Conservation (phyloP, 2,888 invertebrate genomes). For the Cryptocheilus praepositus region DNA sequence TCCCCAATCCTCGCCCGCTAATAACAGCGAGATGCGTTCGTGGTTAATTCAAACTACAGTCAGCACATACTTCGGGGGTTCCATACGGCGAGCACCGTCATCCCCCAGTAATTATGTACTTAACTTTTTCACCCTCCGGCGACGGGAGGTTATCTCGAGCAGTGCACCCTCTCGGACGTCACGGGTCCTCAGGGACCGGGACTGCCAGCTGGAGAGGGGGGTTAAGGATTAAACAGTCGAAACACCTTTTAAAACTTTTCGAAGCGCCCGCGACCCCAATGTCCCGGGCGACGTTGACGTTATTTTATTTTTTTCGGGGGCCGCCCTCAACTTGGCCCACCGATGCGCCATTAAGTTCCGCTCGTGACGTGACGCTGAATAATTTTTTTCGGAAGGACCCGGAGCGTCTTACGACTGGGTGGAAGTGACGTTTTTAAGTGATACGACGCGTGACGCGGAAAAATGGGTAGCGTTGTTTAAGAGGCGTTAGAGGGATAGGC, state of each 20-base stretch:
- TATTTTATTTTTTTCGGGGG: background rate
- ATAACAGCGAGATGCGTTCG: constrained; percentile 8
- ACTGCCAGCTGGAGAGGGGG: constrained; percentile 24
- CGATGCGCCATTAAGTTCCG: constrained; percentile 1
- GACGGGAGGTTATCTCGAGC: constrained; percentile 60
- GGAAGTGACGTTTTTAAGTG: too few species aligned
- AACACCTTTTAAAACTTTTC: constrained; percentile 62
- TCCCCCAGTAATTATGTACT: constrained; percentile 69
- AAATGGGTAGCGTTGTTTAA: too few species aligned
- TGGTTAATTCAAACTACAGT: constrained; percentile 55
- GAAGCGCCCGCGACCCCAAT: constrained; percentile 7
- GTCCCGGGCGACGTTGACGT: background rate
- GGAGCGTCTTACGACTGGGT: too few species aligned
- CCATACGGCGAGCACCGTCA: constrained; percentile 59
- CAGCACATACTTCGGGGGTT: constrained; percentile 54
- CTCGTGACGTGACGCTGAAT: constrained; percentile 6
- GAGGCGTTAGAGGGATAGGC: too few species aligned
- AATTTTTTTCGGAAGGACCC: background rate
- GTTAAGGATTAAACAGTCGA: constrained; percentile 58
- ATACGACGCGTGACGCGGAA: too few species aligned
- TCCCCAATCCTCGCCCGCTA: background rate
- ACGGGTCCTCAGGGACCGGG: constrained; percentile 46
- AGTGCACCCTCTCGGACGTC: constrained; percentile 50
- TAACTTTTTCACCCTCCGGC: constrained; percentile 64
- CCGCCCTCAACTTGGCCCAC: background rate